These are phyloP conservation scores for Delphinapterus leucas DNA, from an alignment of 2,113 vertebrate genomes.

Conservation along the genomic window DNA sequence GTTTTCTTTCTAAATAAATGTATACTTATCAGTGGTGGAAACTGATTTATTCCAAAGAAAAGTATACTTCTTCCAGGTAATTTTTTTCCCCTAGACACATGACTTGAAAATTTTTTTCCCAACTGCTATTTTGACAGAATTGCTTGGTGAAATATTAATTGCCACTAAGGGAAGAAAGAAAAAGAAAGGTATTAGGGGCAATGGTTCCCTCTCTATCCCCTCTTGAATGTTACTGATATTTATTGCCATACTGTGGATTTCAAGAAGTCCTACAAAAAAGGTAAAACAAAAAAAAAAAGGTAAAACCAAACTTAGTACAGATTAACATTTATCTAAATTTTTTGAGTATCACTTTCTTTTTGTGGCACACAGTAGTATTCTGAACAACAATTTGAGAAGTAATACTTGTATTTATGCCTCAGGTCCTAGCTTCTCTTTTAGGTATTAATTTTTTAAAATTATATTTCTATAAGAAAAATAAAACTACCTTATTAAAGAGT, in stretches of 20 bases:
- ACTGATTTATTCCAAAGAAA: conserved; percentile 17
- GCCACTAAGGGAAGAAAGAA: neutral
- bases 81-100: neutral
- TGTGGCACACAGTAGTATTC: neutral
- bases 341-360: neutral
- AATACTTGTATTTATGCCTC: neutral
- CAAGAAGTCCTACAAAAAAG: neutral
- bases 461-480: neutral
- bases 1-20: conserved; percentile 30
- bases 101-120: neutral
- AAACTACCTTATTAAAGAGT: neutral
- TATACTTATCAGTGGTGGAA: neutral
- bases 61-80: neutral
- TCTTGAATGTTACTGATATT: neutral
- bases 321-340: neutral
- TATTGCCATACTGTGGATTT: neutral
- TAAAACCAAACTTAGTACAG: neutral
- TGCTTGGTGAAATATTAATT: neutral
- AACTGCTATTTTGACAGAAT: neutral
- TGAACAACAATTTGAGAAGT: neutral
- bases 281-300: neutral
- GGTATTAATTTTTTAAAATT: neutral
- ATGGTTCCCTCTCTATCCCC: neutral
- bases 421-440: neutral
- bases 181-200: neutral